Percentiles rank a stretch among this genome's conserved stretches.
Conservation (phyloP, 2,113 vertebrate species). For the Oophaga pumilio region DNA sequence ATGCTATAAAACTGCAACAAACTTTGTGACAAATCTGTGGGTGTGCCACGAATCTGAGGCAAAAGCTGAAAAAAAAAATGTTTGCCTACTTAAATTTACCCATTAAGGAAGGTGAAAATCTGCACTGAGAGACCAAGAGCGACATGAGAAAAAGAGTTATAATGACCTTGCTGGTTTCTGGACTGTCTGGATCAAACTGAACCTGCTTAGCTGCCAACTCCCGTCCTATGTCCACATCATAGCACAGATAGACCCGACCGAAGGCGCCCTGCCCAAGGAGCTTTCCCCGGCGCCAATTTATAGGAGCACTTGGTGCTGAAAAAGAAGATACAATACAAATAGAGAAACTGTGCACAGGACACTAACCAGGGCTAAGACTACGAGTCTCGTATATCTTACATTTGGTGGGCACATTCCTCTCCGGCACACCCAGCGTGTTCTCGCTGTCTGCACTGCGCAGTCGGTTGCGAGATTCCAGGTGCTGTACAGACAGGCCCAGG, state of each 20-base stretch:
- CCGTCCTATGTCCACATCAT: constrained; percentile 93
- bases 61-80: too few species aligned
- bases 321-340: constrained; percentile 52
- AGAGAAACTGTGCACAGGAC: background rate
- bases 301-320: constrained; percentile 94
- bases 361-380: background rate
- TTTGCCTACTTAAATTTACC: too few species aligned
- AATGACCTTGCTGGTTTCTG: constrained; percentile 95
- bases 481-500: constrained; percentile 90
- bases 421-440: constrained; percentile 71
- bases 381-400: constrained; percentile 26
- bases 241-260: constrained; percentile 93
- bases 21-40: too few species aligned
- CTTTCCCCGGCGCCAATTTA: constrained; percentile 96
- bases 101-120: too few species aligned
- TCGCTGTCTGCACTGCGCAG: constrained; percentile 66
- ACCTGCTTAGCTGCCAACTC: constrained; percentile 98
- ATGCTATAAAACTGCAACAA: too few species aligned
- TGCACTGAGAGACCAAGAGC: background rate
- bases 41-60: too few species aligned
- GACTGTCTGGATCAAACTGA: constrained; percentile 97
- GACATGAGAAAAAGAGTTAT: background rate
- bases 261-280: constrained; percentile 97
- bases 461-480: constrained; percentile 95
- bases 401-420: constrained; percentile 46